Conservation (phyloP, 2,888 invertebrate species). For the Carcina quercana region DNA sequence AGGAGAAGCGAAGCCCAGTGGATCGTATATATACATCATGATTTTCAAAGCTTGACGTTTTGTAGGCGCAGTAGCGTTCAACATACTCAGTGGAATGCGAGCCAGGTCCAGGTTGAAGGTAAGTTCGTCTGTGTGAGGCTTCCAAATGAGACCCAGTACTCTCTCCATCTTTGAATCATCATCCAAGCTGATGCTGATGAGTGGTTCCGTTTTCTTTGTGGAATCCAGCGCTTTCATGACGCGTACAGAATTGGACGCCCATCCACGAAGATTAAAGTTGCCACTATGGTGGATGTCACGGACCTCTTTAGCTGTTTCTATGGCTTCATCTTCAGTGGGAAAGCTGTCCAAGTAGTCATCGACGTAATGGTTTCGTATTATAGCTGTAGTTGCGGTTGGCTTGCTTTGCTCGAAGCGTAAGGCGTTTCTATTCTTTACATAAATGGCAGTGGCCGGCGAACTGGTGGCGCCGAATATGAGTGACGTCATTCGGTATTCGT, state of each 20-base stretch:
- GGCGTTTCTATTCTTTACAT: slow-evolving; percentile 19
- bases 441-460: slow-evolving; percentile 19
- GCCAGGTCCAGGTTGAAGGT: background rate
- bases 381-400: slow-evolving; percentile 11
- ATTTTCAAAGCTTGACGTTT: background rate
- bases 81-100: background rate
- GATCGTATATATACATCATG: background rate
- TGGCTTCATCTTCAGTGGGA: slow-evolving; percentile 1
- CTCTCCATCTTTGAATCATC: background rate
- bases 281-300: slow-evolving; percentile 10
- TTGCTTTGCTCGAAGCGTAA: background rate
- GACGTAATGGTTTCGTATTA: slow-evolving; percentile 9
- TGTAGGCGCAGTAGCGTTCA: background rate
- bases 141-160: slow-evolving; percentile 15
- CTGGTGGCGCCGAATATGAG: slow-evolving; percentile 17
- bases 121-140: slow-evolving; percentile 4
- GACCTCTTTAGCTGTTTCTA: slow-evolving; percentile 4
- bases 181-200: slow-evolving; percentile 5
- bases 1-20: background rate
- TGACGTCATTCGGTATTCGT: slow-evolving; percentile 8
- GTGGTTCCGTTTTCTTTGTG: slow-evolving; percentile 5
- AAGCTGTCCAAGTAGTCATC: slow-evolving; percentile 14
- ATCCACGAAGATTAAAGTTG: slow-evolving; percentile 13
- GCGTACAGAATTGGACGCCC: slow-evolving; percentile 7
- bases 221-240: slow-evolving; percentile 5